Percentiles rank a stretch among this genome's conserved stretches.
phyloP scores from a whole-genome alignment of 2,797 vertebrate genomes.

The Gymnoscopelus microlampas region DNA sequence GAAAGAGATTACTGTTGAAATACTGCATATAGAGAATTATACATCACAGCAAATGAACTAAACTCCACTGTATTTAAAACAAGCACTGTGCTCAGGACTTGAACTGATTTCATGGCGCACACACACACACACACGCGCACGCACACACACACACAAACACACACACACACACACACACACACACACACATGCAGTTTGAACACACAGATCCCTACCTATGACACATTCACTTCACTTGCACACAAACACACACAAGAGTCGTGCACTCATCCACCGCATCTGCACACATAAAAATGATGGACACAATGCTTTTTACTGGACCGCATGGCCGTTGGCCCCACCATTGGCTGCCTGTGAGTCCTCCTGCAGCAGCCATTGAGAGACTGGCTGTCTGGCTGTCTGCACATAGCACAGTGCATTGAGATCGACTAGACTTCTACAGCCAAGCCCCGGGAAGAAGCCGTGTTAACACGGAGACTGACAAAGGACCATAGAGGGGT shows the following conservation, averaged over 20 bases:
- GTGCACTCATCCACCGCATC: conserved; percentile 33
- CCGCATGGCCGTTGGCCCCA: conserved; percentile 31
- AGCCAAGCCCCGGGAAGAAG: conserved; percentile 25
- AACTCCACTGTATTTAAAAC: conserved; percentile 61
- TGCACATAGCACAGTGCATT: conserved; percentile 27
- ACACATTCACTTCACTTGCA: conserved; percentile 24
- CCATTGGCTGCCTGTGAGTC: conserved; percentile 3
- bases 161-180: conserved; percentile 24
- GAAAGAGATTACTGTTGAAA: conserved; percentile 52
- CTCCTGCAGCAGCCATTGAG: not conserved
- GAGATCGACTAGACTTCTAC: conserved; percentile 34
- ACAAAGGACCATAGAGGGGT: conserved; percentile 25
- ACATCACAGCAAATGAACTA: conserved; percentile 48
- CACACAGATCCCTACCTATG: conserved; percentile 44
- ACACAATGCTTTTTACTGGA: conserved; percentile 56
- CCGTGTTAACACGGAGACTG: conserved; percentile 16
- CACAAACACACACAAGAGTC: conserved; percentile 24
- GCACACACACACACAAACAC: conserved; percentile 40
- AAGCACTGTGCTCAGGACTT: conserved; percentile 73
- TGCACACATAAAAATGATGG: conserved; percentile 48
- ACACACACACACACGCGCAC: conserved; percentile 31
- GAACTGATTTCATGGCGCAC: conserved; percentile 11
- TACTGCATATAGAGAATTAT: conserved; percentile 61
- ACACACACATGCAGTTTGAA: conserved; percentile 20
- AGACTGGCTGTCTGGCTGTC: conserved; percentile 18